A percentile compares a stretch with the other conserved stretches of the same genome.
phyloP scores from a whole-genome alignment of 2,113 vertebrate genomes.

The Myotis davidii region DNA sequence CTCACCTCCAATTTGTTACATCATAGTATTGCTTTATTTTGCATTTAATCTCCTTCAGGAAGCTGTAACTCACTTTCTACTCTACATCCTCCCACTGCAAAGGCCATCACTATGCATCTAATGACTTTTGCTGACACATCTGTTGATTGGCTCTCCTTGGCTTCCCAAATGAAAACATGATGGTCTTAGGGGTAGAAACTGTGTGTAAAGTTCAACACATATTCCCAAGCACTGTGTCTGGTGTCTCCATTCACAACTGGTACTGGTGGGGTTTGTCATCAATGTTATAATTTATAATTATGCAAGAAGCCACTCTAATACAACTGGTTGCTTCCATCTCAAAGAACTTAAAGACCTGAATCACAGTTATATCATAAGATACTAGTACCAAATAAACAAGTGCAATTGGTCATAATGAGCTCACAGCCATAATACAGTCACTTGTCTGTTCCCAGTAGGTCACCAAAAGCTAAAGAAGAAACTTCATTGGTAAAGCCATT shows the following conservation, averaged over 20 bases:
- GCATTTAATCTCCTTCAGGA: not conserved
- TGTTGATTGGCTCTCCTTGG: not conserved
- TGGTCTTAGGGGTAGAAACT: not conserved
- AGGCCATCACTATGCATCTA: not conserved
- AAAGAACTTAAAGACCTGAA: not conserved
- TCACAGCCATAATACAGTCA: not conserved
- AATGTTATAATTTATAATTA: not conserved
- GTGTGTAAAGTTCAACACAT: not conserved
- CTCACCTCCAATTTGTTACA: not conserved
- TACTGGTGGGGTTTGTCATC: not conserved
- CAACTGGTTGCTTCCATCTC: not conserved
- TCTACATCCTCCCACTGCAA: not conserved
- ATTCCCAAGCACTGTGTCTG: not conserved
- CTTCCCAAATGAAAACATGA: not conserved
- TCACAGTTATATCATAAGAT: not conserved
- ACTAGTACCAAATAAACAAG: not conserved
- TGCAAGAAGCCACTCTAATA: not conserved
- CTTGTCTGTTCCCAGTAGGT: not conserved
- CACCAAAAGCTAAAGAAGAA: not conserved
- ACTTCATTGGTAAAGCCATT: not conserved
- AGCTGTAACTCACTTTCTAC: not conserved
- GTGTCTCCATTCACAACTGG: not conserved
- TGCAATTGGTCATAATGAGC: not conserved
- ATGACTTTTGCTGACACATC: not conserved
- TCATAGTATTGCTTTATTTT: not conserved